Evolutionary conservation across 2,888 invertebrate species (phyloP).

Genomic region (Unio delphinus): DNA sequence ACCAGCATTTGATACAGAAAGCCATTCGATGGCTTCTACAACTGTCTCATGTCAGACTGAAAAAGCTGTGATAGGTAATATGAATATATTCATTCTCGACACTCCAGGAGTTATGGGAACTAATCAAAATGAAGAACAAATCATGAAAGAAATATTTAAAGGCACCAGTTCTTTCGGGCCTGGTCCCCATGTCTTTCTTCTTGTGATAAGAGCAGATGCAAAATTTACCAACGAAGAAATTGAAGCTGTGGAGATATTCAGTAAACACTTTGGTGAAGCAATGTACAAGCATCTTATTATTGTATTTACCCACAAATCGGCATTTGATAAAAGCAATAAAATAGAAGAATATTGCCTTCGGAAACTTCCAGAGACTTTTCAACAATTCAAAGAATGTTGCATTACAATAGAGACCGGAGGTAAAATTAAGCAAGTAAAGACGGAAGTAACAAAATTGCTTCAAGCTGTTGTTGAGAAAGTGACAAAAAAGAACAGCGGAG

Average conservation of each 20-base stretch:
- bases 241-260: not conserved
- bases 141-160: not conserved
- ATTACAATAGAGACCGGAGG: conserved; percentile 1
- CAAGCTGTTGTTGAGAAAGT: too few species aligned
- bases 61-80: too few species aligned
- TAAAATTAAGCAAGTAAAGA: too few species aligned
- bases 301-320: conserved; percentile 1
- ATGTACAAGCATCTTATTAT: conserved; percentile 1
- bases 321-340: not conserved
- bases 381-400: not conserved
- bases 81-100: too few species aligned
- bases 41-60: too few species aligned
- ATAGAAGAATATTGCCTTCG: not conserved
- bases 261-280: not conserved
- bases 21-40: too few species aligned
- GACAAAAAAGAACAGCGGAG: too few species aligned
- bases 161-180: not conserved
- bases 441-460: too few species aligned
- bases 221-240: not conserved
- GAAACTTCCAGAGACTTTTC: conserved; percentile 1
- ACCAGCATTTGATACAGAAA: too few species aligned
- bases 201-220: conserved; percentile 2
- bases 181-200: conserved; percentile 1
- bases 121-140: too few species aligned
- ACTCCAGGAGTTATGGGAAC: too few species aligned